Conservation (phyloP, 2,888 invertebrate species). For the Cheiracanthium punctorium region DNA sequence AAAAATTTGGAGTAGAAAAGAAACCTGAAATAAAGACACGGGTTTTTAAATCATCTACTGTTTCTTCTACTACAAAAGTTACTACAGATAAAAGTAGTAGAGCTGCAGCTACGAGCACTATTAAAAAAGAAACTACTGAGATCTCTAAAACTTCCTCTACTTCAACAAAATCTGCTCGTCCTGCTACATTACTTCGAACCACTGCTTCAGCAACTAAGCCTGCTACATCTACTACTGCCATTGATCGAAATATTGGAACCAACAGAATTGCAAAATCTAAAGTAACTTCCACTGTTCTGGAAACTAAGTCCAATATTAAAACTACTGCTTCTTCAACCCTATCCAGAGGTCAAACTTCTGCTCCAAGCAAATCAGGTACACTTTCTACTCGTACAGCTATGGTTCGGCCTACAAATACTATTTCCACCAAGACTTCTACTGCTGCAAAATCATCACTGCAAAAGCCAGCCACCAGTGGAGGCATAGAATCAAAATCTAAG, state of each 20-base stretch:
- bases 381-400: slow-evolving; percentile 17
- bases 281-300: not conserved
- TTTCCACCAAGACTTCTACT: slow-evolving; percentile 39
- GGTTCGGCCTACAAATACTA: slow-evolving; percentile 30
- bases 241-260: too few species aligned
- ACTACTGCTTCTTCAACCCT: slow-evolving; percentile 11
- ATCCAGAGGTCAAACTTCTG: slow-evolving; percentile 18
- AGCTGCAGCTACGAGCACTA: not conserved
- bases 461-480: not conserved
- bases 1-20: not conserved
- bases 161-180: not conserved
- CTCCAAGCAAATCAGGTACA: slow-evolving; percentile 43
- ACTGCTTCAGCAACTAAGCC: not conserved
- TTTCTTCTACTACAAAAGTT: not conserved
- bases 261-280: slow-evolving; percentile 28
- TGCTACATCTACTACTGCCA: not conserved
- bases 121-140: slow-evolving; percentile 22
- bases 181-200: not conserved
- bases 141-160: not conserved
- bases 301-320: slow-evolving; percentile 1
- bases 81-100: not conserved
- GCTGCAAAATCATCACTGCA: slow-evolving; percentile 13
- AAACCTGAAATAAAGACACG: not conserved
- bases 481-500: slow-evolving; percentile 37
- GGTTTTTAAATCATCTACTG: slow-evolving; percentile 23